Evolutionary conservation across 2,797 vertebrate genomes (phyloP), one percentile per base, ranked within the genome.

Genomic region (Crenichthys baileyi): DNA sequence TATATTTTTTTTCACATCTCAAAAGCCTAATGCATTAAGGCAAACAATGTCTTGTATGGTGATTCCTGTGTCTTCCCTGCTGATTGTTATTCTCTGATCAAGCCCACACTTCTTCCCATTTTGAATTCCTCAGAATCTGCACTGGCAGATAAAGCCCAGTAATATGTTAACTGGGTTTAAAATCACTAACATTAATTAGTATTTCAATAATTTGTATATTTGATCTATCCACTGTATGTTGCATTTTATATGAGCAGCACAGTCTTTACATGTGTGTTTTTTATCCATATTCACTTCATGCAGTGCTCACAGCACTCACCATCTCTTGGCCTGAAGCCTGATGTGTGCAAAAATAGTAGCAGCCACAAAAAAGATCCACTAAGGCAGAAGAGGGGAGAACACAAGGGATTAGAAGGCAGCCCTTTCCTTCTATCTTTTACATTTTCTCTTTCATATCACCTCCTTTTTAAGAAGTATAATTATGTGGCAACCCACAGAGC

Each of bases 281-380:
- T 5, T 58, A 48, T 16, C 63, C 77, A 7, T 78, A 39, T 78
- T 31, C 31, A 41, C 76, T 53, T 29, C 16, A 11, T 72, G 65
- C 71, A 76, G 73, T 67, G 79, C 81, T 88, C 78, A 79, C 77
- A 83, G 87, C 76, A 82, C 63, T 71, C 44, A 44, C 76, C 80
- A 72, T 83, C 80, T 68, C 70, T 78, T 77, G 78, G 85, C 91
- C 89, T 75, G 58, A 70, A 91, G 89, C 83, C 83, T 83, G 73
- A 79, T 63, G 60, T 65, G 83, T 51, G 80, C 83, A 86, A 80
- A 94, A 95, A 94, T 95, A 94, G 91, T 82, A 83, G 63, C 79
- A 76, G 79, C 84, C 77, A 92, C 83, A 90, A 90, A 91, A 89
- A 83, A 90, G 80, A 90, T 77, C 82, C 85, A 88, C 84, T 86